phyloP scores from a whole-genome alignment of 2,113 vertebrate species.

The Microcebus tavaratra region DNA sequence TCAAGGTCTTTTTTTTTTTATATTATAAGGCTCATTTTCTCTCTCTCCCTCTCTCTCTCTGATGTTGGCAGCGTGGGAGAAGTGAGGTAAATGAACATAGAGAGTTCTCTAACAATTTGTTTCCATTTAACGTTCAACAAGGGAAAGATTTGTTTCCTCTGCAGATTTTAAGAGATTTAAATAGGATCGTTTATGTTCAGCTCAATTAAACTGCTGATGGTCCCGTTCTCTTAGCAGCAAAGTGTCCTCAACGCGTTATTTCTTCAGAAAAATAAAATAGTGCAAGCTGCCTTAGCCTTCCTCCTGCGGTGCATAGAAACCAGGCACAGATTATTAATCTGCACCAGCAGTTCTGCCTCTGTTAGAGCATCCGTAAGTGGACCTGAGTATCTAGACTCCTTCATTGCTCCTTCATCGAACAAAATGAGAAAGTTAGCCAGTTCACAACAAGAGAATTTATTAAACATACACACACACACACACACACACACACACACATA shows the following conservation, averaged over 20 bases:
- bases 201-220: constrained; percentile 75
- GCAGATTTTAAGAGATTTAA: constrained; percentile 77
- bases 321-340: not conserved
- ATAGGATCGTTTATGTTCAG: constrained; percentile 71
- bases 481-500: not conserved
- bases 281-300: not conserved
- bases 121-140: constrained; percentile 66
- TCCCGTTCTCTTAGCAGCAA: constrained; percentile 61
- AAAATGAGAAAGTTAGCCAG: not conserved
- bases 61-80: not conserved
- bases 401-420: not conserved
- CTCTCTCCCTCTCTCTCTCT: not conserved
- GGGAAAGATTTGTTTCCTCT: constrained; percentile 73
- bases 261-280: constrained; percentile 40
- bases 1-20: not conserved
- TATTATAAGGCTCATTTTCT: not conserved
- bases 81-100: constrained; percentile 20
- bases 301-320: not conserved
- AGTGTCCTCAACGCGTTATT: constrained; percentile 51
- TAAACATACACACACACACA: not conserved
- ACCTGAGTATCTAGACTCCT: not conserved
- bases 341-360: not conserved
- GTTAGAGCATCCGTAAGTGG: not conserved
- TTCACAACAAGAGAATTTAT: not conserved
- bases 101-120: constrained; percentile 59